Conservation (phyloP, 2,888 invertebrate genomes). For the Erebia palarica region DNA sequence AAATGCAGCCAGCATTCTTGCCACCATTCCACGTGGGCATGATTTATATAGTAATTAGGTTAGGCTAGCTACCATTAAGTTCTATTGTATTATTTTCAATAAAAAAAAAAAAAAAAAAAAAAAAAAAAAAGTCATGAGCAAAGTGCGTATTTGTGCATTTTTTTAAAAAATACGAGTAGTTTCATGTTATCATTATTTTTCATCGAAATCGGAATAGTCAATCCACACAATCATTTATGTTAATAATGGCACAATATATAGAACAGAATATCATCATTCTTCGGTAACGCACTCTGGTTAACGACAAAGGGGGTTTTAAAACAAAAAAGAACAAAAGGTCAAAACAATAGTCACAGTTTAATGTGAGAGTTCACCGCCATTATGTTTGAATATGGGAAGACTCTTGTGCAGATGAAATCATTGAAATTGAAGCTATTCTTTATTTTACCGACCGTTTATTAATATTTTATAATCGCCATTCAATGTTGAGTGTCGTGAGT, state of each 20-base stretch:
- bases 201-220: neutral
- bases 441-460: constrained; percentile 35
- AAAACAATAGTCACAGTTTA: constrained; percentile 74
- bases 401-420: constrained; percentile 55
- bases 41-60: too few relatives aligned
- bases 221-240: neutral
- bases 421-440: constrained; percentile 55
- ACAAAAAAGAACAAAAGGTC: constrained; percentile 68
- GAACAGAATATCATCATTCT: constrained; percentile 53
- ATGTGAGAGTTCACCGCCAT: constrained; percentile 67
- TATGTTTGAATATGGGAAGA: constrained; percentile 68
- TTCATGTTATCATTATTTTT: neutral
- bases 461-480: constrained; percentile 37
- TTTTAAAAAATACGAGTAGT: too few relatives aligned
- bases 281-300: constrained; percentile 48
- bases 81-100: too few relatives aligned
- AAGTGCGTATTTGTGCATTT: too few relatives aligned
- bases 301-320: constrained; percentile 63
- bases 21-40: too few relatives aligned
- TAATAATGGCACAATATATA: constrained; percentile 33
- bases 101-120: too few relatives aligned
- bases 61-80: too few relatives aligned
- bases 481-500: constrained; percentile 36
- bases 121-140: too few relatives aligned
- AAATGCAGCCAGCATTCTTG: too few relatives aligned